phyloP scores from a whole-genome alignment of 2,888 invertebrate genomes.

The Andrena bicolor region DNA sequence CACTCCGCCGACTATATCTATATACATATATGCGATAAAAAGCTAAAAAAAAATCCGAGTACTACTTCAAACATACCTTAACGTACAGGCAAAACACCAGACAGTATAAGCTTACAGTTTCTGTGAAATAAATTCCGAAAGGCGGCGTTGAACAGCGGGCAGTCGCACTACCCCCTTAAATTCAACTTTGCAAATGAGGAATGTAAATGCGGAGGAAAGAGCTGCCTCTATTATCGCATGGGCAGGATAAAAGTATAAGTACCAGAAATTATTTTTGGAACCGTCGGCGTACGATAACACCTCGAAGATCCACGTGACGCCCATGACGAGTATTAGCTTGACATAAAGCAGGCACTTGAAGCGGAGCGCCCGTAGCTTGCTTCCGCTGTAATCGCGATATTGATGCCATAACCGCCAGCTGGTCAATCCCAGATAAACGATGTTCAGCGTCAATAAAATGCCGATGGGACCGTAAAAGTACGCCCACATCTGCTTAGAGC shows the following conservation, averaged over 20 bases:
- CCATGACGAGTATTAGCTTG: slow-evolving; percentile 90
- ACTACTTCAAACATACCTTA: too few species aligned
- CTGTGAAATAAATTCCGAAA: too few species aligned
- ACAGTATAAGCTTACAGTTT: too few species aligned
- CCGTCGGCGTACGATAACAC: slow-evolving; percentile 85
- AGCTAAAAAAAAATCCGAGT: too few species aligned
- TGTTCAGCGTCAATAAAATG: slow-evolving; percentile 86
- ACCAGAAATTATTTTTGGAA: slow-evolving; percentile 78
- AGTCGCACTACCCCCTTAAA: too few species aligned
- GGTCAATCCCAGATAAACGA: slow-evolving; percentile 87
- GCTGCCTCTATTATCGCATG: too few species aligned
- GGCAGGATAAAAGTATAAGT: slow-evolving; percentile 4
- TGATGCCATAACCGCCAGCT: slow-evolving; percentile 87
- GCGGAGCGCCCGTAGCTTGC: slow-evolving; percentile 84
- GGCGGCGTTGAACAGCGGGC: too few species aligned
- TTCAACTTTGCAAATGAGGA: neutral
- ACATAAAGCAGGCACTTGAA: slow-evolving; percentile 88
- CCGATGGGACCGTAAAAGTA: slow-evolving; percentile 90
- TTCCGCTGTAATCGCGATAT: slow-evolving; percentile 86
- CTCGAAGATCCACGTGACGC: slow-evolving; percentile 91
- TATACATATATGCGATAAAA: too few species aligned
- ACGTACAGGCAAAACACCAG: too few species aligned
- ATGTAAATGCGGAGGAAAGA: neutral
- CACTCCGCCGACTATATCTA: too few species aligned
- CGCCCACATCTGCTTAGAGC: slow-evolving; percentile 87